A percentile compares a stretch with the other conserved stretches of the same genome.
These are phyloP conservation scores for Morus bassanus DNA, from an alignment of 2,797 vertebrate genomes.

Conservation along the genomic window DNA sequence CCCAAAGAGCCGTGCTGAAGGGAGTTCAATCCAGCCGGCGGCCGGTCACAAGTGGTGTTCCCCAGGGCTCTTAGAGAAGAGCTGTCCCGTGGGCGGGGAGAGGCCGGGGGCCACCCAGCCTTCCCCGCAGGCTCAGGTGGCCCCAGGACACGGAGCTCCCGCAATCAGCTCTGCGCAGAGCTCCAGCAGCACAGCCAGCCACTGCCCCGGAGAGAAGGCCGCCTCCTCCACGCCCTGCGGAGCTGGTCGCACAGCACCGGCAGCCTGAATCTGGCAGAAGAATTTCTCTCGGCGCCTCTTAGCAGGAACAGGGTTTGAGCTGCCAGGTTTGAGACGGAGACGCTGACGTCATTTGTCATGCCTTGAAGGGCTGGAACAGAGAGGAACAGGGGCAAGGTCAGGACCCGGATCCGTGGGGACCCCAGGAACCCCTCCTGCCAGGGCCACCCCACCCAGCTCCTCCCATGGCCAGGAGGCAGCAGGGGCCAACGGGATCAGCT, in stretches of 20 bases:
- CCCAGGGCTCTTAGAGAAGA: too few relatives aligned
- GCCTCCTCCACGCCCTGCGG: background rate
- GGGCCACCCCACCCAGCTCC: background rate
- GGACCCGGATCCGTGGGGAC: fast-evolving
- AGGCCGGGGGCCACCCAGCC: too few relatives aligned
- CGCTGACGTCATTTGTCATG: background rate
- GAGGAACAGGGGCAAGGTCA: background rate
- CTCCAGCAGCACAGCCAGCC: background rate
- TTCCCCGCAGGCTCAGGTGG: too few relatives aligned
- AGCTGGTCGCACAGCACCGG: background rate
- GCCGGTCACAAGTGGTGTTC: too few relatives aligned
- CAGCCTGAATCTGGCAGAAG: background rate
- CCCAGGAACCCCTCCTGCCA: background rate
- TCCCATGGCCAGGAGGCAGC: background rate
- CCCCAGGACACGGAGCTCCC: background rate
- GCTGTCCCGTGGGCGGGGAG: too few relatives aligned
- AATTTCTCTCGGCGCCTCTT: background rate
- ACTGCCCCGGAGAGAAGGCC: background rate
- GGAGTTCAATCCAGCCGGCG: too few relatives aligned
- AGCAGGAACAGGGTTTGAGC: background rate
- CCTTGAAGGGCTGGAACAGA: background rate
- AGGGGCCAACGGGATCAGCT: background rate
- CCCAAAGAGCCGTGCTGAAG: too few relatives aligned
- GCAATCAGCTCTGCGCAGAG: background rate
- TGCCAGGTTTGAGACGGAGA: background rate